Base-by-base conservation (phyloP, 2,888 invertebrate species). In the Rhingia rostrata region DNA sequence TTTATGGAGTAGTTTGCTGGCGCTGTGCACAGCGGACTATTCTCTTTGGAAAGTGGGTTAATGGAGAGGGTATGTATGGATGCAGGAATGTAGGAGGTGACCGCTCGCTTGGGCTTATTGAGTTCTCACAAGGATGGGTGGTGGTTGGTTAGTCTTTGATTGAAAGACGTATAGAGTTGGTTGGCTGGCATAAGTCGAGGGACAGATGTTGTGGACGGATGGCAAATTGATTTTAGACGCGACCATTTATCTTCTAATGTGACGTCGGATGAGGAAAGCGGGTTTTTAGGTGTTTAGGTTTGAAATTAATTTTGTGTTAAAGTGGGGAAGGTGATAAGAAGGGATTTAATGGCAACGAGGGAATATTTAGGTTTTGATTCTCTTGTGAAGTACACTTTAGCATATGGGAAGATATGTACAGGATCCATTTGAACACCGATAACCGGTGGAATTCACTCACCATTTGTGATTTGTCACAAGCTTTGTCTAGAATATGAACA, bases 151-250 rank as follows among this genome's bases (percentile, higher is more conserved):
- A 60, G 69, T 58, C 53, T n/a, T 56, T 83, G 78, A 78, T 78
- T 54, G 72, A 51, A 63, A 79, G 77, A 82, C 72, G 66, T 63
- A 72, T 77, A 77, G 77, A 64, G 61, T 56, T 61, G 67, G 30
- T 64, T 22, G 22, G 22, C 33, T 10, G 22, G 2, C 22, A 6
- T 22, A 35, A 10, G n/a, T 14, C 4, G 45, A n/a, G 6, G 51
- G 35, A 22, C 10, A 39, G n/a, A 30, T n/a, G 37, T 7, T n/a
- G 9, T 32, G 14, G 14, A 22, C 4, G 32, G n/a, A 35, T 33
- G 14, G 78, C 72, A 83, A 83, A 83, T 83, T 79, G 79, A 73
- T 74, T 83, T 83, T 63, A 73, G 70, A 79, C 43, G 41, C 67
- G 73, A 83, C 69, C 79, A 83, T 83, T 83, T 69, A 74, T 83